These are phyloP conservation scores for Dynastes tityus DNA, from an alignment of 2,888 invertebrate genomes.

Conservation along the genomic window DNA sequence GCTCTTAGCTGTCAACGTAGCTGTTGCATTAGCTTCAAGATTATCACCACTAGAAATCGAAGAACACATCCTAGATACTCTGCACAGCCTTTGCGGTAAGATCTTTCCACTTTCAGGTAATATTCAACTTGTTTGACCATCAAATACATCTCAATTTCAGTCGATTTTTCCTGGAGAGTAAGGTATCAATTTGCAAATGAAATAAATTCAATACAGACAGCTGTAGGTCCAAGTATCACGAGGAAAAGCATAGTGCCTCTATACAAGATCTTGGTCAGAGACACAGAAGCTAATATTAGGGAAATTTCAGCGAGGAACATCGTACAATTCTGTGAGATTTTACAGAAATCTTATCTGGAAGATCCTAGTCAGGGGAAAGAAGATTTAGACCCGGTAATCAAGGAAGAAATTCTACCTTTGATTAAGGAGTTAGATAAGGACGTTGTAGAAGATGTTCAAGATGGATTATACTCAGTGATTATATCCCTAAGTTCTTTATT, in stretches of 20 bases:
- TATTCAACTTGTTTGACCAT: not conserved
- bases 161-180: conserved; percentile 64
- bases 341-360: conserved; percentile 61
- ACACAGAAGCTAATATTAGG: conserved; percentile 63
- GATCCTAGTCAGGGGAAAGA: conserved; percentile 50
- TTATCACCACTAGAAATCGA: conserved; percentile 61
- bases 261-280: conserved; percentile 62
- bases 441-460: conserved; percentile 61
- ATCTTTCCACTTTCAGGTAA: not conserved
- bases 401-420: conserved; percentile 61
- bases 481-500: conserved; percentile 61
- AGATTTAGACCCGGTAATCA: conserved; percentile 63
- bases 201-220: conserved; percentile 61
- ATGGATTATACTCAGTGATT: conserved; percentile 63
- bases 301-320: conserved; percentile 61
- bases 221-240: conserved; percentile 57
- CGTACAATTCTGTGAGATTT: conserved; percentile 59
- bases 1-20: conserved; percentile 56
- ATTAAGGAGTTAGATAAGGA: conserved; percentile 62
- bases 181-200: conserved; percentile 62
- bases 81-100: conserved; percentile 60
- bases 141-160: conserved; percentile 56
- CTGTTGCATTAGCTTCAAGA: conserved; percentile 59
- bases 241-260: conserved; percentile 61
- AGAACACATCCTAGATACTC: conserved; percentile 61